Evolutionary conservation across 2,797 vertebrate species (phyloP).

Genomic region (Sebastes itinus): DNA sequence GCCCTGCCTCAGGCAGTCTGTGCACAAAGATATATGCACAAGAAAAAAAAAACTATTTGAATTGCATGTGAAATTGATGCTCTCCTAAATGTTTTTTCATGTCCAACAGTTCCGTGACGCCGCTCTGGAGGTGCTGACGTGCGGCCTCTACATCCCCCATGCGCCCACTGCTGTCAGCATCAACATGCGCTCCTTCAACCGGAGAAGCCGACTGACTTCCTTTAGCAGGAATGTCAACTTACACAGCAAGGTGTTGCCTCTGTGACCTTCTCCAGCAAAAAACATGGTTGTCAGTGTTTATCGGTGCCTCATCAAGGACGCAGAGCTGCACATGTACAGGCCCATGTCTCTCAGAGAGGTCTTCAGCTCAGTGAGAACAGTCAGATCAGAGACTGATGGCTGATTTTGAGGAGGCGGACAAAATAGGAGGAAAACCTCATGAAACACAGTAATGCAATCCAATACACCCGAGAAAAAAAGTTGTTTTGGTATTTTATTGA

Average conservation of each 20-base stretch:
- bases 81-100: not conserved
- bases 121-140: conserved; percentile 76
- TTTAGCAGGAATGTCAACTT: conserved; percentile 33
- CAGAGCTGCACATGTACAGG: conserved; percentile 22
- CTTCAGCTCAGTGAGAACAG: not conserved
- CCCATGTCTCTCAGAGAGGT: conserved; percentile 6
- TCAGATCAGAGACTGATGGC: conserved; percentile 1
- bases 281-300: conserved; percentile 6
- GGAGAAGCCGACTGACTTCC: conserved; percentile 26
- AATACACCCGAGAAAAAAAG: not conserved
- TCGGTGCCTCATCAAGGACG: conserved; percentile 12
- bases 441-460: not conserved
- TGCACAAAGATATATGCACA: not conserved
- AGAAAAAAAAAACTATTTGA: not conserved
- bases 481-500: conserved; percentile 17
- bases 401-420: conserved; percentile 5
- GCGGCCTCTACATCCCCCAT: conserved; percentile 68
- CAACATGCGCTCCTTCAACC: conserved; percentile 54
- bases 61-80: not conserved
- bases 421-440: not conserved
- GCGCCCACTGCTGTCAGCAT: conserved; percentile 36
- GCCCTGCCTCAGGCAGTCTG: not conserved
- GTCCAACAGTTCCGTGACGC: conserved; percentile 71
- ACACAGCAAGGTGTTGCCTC: conserved; percentile 71
- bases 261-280: conserved; percentile 57